Conservation (phyloP, 1,140 invertebrate species). For the Acromyrmex heyeri region DNA sequence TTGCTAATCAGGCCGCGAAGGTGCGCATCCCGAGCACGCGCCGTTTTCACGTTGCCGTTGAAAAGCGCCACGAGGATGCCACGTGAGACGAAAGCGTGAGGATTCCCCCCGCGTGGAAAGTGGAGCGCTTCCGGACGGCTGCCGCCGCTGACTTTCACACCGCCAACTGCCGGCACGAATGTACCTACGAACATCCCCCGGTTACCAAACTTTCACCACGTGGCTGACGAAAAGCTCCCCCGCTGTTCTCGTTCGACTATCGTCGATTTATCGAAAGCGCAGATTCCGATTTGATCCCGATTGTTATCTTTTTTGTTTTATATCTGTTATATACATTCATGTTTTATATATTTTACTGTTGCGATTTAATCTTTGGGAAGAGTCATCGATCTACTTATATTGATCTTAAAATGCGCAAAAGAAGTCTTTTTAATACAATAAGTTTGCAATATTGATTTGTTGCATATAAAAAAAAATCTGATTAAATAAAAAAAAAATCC, state of each 20-base stretch:
- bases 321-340: neutral
- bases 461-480: no score
- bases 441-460: neutral
- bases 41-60: conserved; percentile 75
- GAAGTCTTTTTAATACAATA: neutral
- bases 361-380: neutral
- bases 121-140: conserved; percentile 79
- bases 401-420: neutral
- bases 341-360: neutral
- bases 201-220: conserved; percentile 67
- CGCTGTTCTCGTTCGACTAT: neutral
- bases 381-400: neutral
- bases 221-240: conserved; percentile 14
- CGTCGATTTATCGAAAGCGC: neutral
- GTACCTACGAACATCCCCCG: conserved; percentile 36
- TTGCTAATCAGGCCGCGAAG: conserved; percentile 81
- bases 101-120: conserved; percentile 84
- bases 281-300: neutral
- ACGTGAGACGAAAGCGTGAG: conserved; percentile 79
- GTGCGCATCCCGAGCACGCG: conserved; percentile 82
- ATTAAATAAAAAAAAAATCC: no score
- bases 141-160: conserved; percentile 44
- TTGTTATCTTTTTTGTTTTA: no score
- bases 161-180: conserved; percentile 35
- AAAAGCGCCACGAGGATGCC: conserved; percentile 77